These are phyloP conservation scores for Neodiprion fabricii DNA, from an alignment of 1,140 invertebrate species.

Conservation along the genomic window DNA sequence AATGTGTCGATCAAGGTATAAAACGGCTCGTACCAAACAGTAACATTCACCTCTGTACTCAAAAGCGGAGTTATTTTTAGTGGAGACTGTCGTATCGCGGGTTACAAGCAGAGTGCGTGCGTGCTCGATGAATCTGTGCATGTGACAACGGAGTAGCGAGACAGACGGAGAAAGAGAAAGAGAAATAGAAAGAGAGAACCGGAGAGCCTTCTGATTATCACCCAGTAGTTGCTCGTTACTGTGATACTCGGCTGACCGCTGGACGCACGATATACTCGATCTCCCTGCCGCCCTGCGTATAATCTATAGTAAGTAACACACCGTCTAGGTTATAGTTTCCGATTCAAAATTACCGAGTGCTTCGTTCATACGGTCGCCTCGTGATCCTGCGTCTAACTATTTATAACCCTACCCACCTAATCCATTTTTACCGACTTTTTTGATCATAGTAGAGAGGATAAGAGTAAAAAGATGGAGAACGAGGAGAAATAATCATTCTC, in stretches of 20 bases:
- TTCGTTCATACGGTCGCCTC: background rate
- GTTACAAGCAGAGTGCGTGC: background rate
- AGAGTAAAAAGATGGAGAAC: background rate
- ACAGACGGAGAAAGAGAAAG: background rate
- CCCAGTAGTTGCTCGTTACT: no score
- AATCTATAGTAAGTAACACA: slow-evolving; percentile 12
- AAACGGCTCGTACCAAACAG: slow-evolving; percentile 37
- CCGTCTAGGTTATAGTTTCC: no score
- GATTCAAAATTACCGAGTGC: background rate
- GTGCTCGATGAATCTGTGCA: background rate
- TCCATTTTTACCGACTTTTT: background rate
- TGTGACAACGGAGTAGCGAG: background rate
- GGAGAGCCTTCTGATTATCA: background rate
- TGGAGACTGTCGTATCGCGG: background rate
- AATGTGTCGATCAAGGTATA: slow-evolving; percentile 54
- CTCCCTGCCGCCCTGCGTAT: no score
- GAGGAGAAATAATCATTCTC: slow-evolving; percentile 11
- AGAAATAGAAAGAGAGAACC: background rate
- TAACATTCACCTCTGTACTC: slow-evolving; percentile 7
- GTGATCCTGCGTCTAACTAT: background rate
- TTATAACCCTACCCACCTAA: background rate
- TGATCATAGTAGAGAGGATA: slow-evolving; percentile 10
- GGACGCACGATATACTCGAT: slow-evolving; percentile 25
- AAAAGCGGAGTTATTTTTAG: slow-evolving; percentile 9
- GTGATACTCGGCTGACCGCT: slow-evolving; percentile 19